Evolutionary conservation across 2,113 vertebrate species (phyloP).

Genomic region (Passer domesticus): DNA sequence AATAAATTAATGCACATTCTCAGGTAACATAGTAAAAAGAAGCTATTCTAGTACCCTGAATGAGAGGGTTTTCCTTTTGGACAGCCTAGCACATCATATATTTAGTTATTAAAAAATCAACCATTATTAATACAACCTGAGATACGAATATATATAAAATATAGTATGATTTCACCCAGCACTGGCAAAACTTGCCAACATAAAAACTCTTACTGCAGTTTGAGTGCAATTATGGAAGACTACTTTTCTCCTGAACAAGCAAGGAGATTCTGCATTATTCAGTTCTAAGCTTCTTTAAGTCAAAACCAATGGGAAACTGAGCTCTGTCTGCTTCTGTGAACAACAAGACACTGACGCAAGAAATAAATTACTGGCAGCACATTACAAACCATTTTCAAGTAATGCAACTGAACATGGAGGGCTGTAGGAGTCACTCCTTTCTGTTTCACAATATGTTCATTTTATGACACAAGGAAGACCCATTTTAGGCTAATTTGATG

Average conservation of each 20-base stretch:
- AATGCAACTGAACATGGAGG: neutral
- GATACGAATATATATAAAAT: neutral
- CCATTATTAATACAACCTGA: neutral
- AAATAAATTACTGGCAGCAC: neutral
- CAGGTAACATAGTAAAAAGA: neutral
- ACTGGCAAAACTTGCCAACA: neutral
- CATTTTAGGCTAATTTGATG: neutral
- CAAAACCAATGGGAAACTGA: neutral
- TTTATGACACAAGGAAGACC: neutral
- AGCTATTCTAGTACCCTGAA: neutral
- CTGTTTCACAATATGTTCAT: neutral
- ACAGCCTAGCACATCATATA: neutral
- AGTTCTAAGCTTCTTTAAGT: neutral
- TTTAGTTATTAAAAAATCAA: neutral
- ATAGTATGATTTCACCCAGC: neutral
- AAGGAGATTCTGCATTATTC: neutral
- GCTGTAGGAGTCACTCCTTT: neutral
- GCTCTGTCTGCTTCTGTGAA: neutral
- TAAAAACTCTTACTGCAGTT: neutral
- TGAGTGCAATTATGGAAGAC: neutral
- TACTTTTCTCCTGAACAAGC: neutral
- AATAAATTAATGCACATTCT: neutral
- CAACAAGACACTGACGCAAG: neutral
- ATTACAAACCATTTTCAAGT: neutral
- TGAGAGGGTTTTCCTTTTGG: rapidly evolving